Evolutionary conservation across 2,113 vertebrate genomes (phyloP).

Genomic region (Rhea pennata): DNA sequence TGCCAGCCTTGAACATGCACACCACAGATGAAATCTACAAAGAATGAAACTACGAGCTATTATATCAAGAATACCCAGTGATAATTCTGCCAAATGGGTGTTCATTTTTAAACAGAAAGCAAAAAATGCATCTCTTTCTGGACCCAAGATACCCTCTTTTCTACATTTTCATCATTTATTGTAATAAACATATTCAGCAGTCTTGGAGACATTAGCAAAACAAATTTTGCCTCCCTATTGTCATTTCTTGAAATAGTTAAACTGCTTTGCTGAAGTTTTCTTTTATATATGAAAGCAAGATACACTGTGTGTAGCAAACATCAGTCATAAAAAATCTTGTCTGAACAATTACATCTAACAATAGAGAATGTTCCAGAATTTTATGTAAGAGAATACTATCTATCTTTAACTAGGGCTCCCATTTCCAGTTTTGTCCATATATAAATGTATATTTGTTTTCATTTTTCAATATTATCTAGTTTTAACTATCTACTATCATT

Average conservation of each 20-base stretch:
- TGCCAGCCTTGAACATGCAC: background rate
- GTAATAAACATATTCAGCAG: background rate
- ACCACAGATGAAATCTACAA: constrained; percentile 20
- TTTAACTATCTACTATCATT: background rate
- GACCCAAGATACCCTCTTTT: background rate
- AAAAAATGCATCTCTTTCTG: background rate
- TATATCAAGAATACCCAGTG: background rate
- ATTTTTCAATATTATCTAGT: background rate
- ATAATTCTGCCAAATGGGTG: background rate
- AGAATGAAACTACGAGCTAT: constrained; percentile 8
- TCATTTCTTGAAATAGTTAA: constrained; percentile 55
- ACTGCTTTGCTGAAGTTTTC: constrained; percentile 30
- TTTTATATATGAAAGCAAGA: constrained; percentile 43
- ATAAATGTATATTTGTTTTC: background rate
- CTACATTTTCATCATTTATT: background rate
- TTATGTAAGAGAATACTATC: background rate
- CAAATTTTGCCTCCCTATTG: background rate
- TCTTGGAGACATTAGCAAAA: constrained; percentile 11
- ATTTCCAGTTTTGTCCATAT: background rate
- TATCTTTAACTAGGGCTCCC: constrained; percentile 27
- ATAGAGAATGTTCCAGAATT: constrained; percentile 13
- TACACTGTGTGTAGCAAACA: background rate
- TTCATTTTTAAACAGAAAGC: background rate
- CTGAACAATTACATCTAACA: constrained; percentile 24
- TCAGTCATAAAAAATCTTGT: constrained; percentile 48